A percentile compares a stretch with the other conserved stretches of the same genome.
Evolutionary conservation across 2,113 vertebrate species (phyloP).

Genomic region (Stigmatopora argus): DNA sequence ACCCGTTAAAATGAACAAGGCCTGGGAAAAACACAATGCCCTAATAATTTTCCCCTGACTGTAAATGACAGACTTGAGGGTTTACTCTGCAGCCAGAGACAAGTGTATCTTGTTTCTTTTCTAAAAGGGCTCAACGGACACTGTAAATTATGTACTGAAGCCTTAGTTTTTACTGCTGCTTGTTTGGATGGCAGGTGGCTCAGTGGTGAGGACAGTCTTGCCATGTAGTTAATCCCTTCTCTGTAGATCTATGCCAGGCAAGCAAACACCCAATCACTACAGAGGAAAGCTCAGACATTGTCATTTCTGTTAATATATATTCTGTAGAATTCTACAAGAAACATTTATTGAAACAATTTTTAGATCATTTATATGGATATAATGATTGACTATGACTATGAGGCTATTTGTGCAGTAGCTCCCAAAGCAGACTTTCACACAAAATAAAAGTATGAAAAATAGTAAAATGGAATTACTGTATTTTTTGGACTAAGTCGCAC

Average conservation of each 20-base stretch:
- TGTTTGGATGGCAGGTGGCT: neutral
- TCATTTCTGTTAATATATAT: neutral
- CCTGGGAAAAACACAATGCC: no score
- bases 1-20: no score
- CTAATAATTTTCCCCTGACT: no score
- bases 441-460: neutral
- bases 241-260: neutral
- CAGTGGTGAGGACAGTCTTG: neutral
- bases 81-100: neutral
- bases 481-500: no score
- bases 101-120: neutral
- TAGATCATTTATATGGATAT: neutral
- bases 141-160: neutral
- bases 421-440: conserved; percentile 4
- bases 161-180: neutral
- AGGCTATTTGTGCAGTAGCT: neutral
- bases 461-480: no score
- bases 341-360: neutral
- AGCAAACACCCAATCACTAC: neutral
- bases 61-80: neutral
- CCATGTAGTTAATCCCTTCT: neutral
- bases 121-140: neutral
- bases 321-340: neutral
- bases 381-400: neutral
- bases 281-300: neutral